phyloP scores from a whole-genome alignment of 1,140 invertebrate species.

The Chironomus striatipennis region DNA sequence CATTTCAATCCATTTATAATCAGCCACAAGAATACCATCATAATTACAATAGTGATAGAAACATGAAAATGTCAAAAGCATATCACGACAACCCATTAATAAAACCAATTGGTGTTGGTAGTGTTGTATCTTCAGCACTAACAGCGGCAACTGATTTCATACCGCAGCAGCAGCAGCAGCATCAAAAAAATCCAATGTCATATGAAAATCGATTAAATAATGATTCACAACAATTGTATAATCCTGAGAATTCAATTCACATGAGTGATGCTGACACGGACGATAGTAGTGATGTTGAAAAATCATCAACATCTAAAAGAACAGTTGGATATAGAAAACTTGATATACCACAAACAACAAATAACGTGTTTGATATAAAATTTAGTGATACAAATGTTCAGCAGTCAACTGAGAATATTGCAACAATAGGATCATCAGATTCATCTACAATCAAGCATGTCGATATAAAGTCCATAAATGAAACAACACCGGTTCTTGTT shows the following conservation, averaged over 20 bases:
- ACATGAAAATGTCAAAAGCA: constrained; percentile 6
- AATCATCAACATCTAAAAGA: background rate
- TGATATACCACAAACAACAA: too few relatives aligned
- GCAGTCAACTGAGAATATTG: background rate
- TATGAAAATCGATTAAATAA: background rate
- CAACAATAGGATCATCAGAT: background rate
- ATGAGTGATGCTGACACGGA: background rate
- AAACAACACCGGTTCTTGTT: background rate
- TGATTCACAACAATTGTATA: background rate
- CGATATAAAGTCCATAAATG: background rate
- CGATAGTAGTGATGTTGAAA: background rate
- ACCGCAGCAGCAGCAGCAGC: too few relatives aligned
- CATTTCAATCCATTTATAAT: background rate
- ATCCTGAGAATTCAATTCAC: background rate
- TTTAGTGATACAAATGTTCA: background rate
- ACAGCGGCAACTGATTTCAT: background rate
- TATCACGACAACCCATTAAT: background rate
- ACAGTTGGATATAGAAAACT: background rate
- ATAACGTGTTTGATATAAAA: too few relatives aligned
- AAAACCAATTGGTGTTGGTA: background rate
- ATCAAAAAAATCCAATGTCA: background rate
- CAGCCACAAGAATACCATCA: constrained; percentile 4
- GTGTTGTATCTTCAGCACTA: background rate
- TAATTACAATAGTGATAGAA: background rate
- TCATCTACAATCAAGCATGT: background rate